Conservation (phyloP, 1,140 invertebrate genomes). For the Himalopsyche phryganea region DNA sequence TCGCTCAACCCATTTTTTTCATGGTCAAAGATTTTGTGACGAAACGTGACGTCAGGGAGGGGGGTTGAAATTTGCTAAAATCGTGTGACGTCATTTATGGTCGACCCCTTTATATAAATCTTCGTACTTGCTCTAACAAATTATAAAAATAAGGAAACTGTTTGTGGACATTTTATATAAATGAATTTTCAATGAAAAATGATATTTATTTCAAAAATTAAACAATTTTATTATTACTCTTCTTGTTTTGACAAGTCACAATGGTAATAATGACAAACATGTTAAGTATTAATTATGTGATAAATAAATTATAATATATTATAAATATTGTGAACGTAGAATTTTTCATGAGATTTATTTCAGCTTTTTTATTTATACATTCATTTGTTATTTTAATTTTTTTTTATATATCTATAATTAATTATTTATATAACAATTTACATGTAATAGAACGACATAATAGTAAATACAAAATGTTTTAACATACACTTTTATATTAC, state of each 20-base stretch:
- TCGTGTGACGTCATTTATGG: too few species aligned
- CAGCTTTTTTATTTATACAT: background rate
- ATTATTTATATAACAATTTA: slow-evolving; percentile 33
- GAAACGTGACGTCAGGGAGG: too few species aligned
- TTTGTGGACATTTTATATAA: too few species aligned
- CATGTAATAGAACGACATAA: slow-evolving; percentile 16
- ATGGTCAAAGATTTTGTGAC: too few species aligned
- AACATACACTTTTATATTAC: slow-evolving; percentile 15
- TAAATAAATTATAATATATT: background rate
- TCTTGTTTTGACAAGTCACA: slow-evolving; percentile 30
- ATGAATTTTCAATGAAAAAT: too few species aligned
- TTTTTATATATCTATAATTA: slow-evolving; percentile 9
- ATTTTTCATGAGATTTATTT: slow-evolving; percentile 2
- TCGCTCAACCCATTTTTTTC: too few species aligned
- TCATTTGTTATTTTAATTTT: slow-evolving; percentile 1
- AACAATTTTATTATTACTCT: slow-evolving; percentile 33
- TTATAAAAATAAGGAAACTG: too few species aligned
- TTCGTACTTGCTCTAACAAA: too few species aligned
- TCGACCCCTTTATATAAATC: too few species aligned
- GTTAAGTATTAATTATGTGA: background rate
- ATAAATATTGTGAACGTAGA: background rate
- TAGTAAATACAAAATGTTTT: slow-evolving; percentile 26
- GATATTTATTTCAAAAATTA: slow-evolving; percentile 29
- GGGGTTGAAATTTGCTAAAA: too few species aligned
- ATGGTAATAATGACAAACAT: slow-evolving; percentile 1